Percentiles rank a stretch among this genome's conserved stretches.
These are phyloP conservation scores for Mirounga angustirostris DNA, from an alignment of 2,113 vertebrate genomes.

Conservation along the genomic window DNA sequence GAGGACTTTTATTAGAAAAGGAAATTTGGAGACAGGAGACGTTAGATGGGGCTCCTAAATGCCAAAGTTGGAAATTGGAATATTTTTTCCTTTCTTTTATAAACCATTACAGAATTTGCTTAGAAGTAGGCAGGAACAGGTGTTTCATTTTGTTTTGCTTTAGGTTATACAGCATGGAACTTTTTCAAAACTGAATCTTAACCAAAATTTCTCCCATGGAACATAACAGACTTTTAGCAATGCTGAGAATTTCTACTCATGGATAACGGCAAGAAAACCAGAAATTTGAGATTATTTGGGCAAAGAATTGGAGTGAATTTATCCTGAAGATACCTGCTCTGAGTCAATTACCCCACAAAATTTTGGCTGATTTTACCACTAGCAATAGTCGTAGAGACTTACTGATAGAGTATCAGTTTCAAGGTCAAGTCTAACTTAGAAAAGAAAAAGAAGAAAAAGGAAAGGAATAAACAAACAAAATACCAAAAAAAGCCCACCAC, in stretches of 20 bases:
- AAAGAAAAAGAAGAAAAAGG: background rate
- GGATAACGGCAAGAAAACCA: background rate
- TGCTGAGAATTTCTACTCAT: background rate
- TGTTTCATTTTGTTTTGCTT: background rate
- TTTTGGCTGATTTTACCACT: background rate
- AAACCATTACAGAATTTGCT: background rate
- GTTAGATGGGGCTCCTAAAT: background rate
- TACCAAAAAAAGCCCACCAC: background rate
- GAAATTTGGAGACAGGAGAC: background rate
- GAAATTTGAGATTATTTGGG: background rate
- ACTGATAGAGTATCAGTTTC: background rate
- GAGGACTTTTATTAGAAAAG: background rate
- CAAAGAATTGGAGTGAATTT: background rate
- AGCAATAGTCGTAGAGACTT: background rate
- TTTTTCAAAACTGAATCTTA: conserved; percentile 30
- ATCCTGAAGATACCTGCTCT: background rate
- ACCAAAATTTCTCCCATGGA: background rate
- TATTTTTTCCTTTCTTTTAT: background rate
- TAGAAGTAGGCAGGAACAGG: background rate
- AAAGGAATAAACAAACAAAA: background rate
- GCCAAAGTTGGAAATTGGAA: background rate
- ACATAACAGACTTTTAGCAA: background rate
- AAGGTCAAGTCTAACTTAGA: background rate
- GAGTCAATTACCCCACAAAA: background rate
- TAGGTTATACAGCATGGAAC: background rate